phyloP scores from a whole-genome alignment of 2,113 vertebrate species.

The Microtus pennsylvanicus region DNA sequence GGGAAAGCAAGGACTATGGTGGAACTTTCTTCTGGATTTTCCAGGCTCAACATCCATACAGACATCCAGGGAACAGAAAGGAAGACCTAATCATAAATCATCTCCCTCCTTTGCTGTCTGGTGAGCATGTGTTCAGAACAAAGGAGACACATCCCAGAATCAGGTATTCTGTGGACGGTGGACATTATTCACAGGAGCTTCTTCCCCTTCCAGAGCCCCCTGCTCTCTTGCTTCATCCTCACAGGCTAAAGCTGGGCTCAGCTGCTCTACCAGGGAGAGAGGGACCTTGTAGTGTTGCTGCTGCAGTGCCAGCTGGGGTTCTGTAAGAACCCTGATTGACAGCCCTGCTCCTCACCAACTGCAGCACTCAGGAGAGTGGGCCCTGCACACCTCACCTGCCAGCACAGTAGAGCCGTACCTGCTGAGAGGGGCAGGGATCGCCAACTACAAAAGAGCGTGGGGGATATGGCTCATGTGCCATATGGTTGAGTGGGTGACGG shows the following conservation, averaged over 20 bases:
- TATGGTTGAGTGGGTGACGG: too few species aligned
- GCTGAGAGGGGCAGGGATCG: too few species aligned
- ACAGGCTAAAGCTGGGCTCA: not conserved
- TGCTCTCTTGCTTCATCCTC: not conserved
- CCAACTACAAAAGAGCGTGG: too few species aligned
- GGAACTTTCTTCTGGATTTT: not conserved
- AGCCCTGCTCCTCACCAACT: too few species aligned
- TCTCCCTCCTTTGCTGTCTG: not conserved
- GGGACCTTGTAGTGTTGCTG: not conserved
- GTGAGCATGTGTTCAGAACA: not conserved
- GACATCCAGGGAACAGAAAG: not conserved
- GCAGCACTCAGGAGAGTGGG: too few species aligned
- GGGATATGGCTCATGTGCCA: too few species aligned
- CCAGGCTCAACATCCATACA: not conserved
- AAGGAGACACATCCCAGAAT: not conserved
- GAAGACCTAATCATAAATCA: not conserved
- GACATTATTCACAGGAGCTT: not conserved
- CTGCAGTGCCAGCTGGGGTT: not conserved
- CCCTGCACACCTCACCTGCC: too few species aligned
- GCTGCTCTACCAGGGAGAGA: not conserved
- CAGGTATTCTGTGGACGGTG: fast-evolving
- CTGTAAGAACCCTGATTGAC: too few species aligned
- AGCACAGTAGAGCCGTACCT: too few species aligned
- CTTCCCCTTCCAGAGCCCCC: not conserved
- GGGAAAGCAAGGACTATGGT: not conserved